phyloP scores from a whole-genome alignment of 2,888 invertebrate genomes.

The Sesamia inferens region DNA sequence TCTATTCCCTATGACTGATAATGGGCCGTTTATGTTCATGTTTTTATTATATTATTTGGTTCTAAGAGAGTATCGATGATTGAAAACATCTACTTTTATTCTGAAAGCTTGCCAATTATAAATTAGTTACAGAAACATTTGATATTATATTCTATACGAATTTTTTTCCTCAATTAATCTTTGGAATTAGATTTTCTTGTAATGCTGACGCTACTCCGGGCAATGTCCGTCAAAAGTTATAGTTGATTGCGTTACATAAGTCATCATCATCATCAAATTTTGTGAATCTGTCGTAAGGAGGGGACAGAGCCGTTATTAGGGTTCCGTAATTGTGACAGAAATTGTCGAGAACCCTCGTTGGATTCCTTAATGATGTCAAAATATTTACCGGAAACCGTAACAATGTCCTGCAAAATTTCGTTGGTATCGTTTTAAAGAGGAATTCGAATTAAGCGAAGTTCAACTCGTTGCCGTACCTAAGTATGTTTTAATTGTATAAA shows the following conservation, averaged over 20 bases:
- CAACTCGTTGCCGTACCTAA: neutral
- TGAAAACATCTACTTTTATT: too few relatives aligned
- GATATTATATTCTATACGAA: neutral
- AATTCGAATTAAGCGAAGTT: constrained; percentile 15
- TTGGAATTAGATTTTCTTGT: constrained; percentile 19
- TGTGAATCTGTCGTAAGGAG: constrained; percentile 79
- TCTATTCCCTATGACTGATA: too few relatives aligned
- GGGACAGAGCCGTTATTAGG: constrained; percentile 72
- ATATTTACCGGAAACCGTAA: constrained; percentile 44
- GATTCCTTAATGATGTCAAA: constrained; percentile 53
- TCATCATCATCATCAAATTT: constrained; percentile 86
- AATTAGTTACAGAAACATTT: neutral
- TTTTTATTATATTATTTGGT: too few relatives aligned
- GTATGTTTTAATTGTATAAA: neutral
- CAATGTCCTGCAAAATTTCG: constrained; percentile 31
- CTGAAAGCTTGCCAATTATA: neutral
- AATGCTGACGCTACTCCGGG: constrained; percentile 71
- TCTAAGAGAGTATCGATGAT: too few relatives aligned
- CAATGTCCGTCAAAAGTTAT: constrained; percentile 83
- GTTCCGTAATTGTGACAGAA: constrained; percentile 66
- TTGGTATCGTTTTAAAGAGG: constrained; percentile 15
- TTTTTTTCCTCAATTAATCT: neutral
- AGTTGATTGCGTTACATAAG: constrained; percentile 87
- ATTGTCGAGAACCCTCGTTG: constrained; percentile 50
- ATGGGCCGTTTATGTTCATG: too few relatives aligned